phyloP scores from a whole-genome alignment of 2,797 vertebrate species.

The Anomalospiza imberbis region DNA sequence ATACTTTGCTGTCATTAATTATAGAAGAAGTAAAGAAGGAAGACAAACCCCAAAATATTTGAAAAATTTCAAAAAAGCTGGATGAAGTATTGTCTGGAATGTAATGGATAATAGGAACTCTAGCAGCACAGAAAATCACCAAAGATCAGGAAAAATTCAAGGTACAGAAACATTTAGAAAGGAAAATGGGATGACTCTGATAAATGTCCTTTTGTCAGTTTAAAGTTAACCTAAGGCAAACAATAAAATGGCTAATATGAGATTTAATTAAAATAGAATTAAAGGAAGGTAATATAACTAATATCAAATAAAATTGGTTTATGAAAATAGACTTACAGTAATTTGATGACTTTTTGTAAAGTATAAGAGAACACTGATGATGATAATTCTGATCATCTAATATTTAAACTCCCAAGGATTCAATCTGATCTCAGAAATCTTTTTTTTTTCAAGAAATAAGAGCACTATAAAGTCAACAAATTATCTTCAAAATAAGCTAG shows the following conservation, averaged over 20 bases:
- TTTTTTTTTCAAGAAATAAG: not conserved
- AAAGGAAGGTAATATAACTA: constrained; percentile 1
- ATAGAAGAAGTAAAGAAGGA: not conserved
- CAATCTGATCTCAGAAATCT: not conserved
- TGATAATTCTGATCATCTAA: not conserved
- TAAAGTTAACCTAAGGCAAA: constrained; percentile 40
- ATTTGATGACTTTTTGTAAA: not conserved
- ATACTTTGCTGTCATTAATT: not conserved
- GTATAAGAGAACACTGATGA: not conserved
- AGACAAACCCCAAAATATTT: not conserved
- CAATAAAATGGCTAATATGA: constrained; percentile 13
- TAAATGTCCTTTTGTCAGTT: constrained; percentile 6
- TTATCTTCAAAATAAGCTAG: not conserved
- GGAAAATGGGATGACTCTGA: not conserved
- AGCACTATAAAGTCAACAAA: not conserved
- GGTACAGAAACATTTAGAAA: not conserved
- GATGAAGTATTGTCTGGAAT: not conserved
- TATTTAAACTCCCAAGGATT: not conserved
- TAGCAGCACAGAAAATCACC: not conserved
- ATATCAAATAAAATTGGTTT: constrained; percentile 4
- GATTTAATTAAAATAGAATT: constrained; percentile 37
- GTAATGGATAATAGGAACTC: not conserved
- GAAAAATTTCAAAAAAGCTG: not conserved
- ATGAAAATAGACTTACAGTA: not conserved
- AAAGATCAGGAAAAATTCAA: not conserved